phyloP scores from a whole-genome alignment of 2,113 vertebrate species.

The Perognathus longimembris region DNA sequence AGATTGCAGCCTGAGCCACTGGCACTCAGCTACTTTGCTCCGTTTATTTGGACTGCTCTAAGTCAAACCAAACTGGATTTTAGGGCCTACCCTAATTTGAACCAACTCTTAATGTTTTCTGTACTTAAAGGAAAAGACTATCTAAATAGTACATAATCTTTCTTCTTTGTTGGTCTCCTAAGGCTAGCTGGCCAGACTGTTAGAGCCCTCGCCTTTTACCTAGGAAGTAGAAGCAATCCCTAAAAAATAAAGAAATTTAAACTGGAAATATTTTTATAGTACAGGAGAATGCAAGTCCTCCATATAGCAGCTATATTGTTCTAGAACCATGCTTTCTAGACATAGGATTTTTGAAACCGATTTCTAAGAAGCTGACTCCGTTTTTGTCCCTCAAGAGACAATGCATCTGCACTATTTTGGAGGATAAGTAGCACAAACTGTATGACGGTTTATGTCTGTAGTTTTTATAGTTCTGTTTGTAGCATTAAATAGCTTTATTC shows the following conservation, averaged over 20 bases:
- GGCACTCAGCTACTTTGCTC: background rate
- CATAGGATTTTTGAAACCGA: conserved; percentile 77
- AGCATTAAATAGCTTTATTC: conserved; percentile 78
- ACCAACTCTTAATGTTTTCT: background rate
- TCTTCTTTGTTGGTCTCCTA: conserved; percentile 61
- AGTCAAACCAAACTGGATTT: conserved; percentile 2
- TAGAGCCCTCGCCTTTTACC: conserved; percentile 56
- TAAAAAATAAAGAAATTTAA: conserved; percentile 83
- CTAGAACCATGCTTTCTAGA: conserved; percentile 81
- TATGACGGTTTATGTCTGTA: conserved; percentile 63
- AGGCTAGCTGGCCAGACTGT: conserved; percentile 39
- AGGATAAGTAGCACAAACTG: conserved; percentile 80
- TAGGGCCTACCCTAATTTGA: background rate
- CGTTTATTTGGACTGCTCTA: background rate
- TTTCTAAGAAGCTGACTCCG: conserved; percentile 69
- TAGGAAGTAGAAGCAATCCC: conserved; percentile 74
- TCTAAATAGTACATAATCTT: conserved; percentile 41
- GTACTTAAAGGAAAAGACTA: conserved; percentile 36
- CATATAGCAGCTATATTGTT: conserved; percentile 73
- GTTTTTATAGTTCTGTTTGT: conserved; percentile 76
- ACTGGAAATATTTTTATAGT: conserved; percentile 87
- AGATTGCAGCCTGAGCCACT: too few relatives aligned
- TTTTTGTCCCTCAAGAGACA: conserved; percentile 81
- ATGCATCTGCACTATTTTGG: conserved; percentile 81
- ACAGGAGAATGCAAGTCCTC: conserved; percentile 77